These are phyloP conservation scores for Glaucomys volans DNA, from an alignment of 2,113 vertebrate species.

Conservation along the genomic window DNA sequence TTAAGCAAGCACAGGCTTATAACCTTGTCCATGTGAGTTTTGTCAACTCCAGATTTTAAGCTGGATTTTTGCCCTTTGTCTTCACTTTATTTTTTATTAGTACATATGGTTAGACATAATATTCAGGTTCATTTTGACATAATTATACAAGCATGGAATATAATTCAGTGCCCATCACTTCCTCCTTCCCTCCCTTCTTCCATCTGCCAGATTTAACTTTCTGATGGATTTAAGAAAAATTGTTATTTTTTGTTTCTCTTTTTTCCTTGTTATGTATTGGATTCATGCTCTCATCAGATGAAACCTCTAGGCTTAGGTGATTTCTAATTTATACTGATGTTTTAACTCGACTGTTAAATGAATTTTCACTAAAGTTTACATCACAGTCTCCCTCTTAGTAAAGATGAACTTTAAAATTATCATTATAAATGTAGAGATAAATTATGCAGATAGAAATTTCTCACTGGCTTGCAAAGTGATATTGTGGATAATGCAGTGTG, in stretches of 20 bases:
- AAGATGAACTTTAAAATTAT: constrained; percentile 69
- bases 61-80: not conserved
- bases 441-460: not conserved
- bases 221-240: not conserved
- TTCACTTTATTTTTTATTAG: too few relatives aligned
- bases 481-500: not conserved
- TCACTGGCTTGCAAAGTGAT: not conserved
- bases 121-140: too few relatives aligned
- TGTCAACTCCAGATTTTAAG: not conserved
- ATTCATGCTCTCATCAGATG: not conserved
- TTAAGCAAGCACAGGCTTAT: not conserved
- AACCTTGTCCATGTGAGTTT: not conserved
- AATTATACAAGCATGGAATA: too few relatives aligned
- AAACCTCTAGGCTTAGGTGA: not conserved
- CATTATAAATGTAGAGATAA: constrained; percentile 42
- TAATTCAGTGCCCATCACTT: too few relatives aligned
- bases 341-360: not conserved
- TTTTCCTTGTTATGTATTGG: not conserved
- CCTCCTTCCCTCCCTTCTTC: too few relatives aligned
- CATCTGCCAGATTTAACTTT: not conserved
- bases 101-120: too few relatives aligned
- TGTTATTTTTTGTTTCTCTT: not conserved
- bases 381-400: constrained; percentile 32
- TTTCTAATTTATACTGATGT: constrained; percentile 26
- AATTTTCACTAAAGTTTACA: constrained; percentile 33